phyloP scores from a whole-genome alignment of 92 coral and sea anemone genomes.

The Bergia puertoricense region DNA sequence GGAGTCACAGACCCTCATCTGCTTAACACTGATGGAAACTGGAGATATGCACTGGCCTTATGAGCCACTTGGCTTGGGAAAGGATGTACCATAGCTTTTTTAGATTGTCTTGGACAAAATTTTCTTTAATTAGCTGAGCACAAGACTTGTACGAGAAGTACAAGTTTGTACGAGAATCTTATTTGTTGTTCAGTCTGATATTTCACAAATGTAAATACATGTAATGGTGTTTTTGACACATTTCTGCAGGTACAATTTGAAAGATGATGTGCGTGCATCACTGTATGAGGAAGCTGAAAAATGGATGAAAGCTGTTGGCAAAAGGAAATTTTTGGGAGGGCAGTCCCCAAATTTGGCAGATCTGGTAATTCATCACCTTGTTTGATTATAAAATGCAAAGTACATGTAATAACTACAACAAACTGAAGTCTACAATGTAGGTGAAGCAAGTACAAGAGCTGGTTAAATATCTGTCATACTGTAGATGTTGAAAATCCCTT shows the following conservation, averaged over 20 bases:
- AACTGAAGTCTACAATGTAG: not conserved
- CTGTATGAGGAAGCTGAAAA: slow-evolving; percentile 93
- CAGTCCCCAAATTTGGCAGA: slow-evolving; percentile 94
- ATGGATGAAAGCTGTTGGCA: slow-evolving; percentile 94
- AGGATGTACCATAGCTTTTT: no score
- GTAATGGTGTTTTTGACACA: not conserved
- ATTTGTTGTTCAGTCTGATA: not conserved
- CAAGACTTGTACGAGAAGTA: no score
- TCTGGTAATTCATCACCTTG: slow-evolving; percentile 58
- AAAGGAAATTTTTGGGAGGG: slow-evolving; percentile 92
- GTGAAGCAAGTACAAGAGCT: no score
- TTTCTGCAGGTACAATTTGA: slow-evolving; percentile 71
- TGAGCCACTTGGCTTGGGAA: no score
- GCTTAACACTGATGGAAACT: no score
- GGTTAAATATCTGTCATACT: no score
- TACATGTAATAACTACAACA: not conserved
- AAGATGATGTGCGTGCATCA: slow-evolving; percentile 91
- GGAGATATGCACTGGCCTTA: no score
- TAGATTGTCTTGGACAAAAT: no score
- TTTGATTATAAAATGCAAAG: not conserved
- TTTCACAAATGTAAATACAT: not conserved
- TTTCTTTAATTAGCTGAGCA: no score
- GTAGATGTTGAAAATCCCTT: no score
- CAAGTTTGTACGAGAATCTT: no score
- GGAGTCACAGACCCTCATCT: no score